These are phyloP conservation scores for Heliconius hortense DNA, from an alignment of 2,888 invertebrate genomes.

Conservation along the genomic window DNA sequence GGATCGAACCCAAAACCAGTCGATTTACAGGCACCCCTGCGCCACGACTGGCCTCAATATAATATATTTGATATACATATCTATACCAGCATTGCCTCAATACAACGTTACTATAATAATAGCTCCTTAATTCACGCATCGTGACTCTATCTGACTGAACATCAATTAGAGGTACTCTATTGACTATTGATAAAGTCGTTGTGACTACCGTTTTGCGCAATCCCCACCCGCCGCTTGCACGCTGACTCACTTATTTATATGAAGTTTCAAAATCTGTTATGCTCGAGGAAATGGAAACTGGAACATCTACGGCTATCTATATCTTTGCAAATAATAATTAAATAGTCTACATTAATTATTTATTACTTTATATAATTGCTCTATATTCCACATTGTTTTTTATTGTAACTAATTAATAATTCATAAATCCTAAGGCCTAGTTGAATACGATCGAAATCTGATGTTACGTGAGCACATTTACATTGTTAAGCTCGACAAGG, in stretches of 20 bases:
- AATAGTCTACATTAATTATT: conserved; percentile 24
- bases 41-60: background rate
- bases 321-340: conserved; percentile 20
- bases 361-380: conserved; percentile 10
- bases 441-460: conserved; percentile 25
- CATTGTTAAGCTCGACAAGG: conserved; percentile 41
- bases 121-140: conserved; percentile 43
- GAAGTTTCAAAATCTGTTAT: conserved; percentile 37
- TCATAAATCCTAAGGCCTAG: conserved; percentile 10
- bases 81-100: background rate
- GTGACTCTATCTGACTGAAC: conserved; percentile 46
- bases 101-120: conserved; percentile 28
- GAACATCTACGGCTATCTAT: conserved; percentile 22
- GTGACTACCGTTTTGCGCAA: conserved; percentile 43
- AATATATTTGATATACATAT: background rate
- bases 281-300: conserved; percentile 34
- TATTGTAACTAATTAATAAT: conserved; percentile 12
- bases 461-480: conserved; percentile 37
- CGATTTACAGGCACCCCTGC: too few species aligned
- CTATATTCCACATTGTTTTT: conserved; percentile 5
- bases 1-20: too few species aligned
- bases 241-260: conserved; percentile 36
- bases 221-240: conserved; percentile 33
- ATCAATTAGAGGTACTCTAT: conserved; percentile 47
- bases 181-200: conserved; percentile 44